Evolutionary conservation across 1,140 invertebrate species (phyloP), one percentile per base, ranked within the genome.

Genomic region (Artemia franciscana): DNA sequence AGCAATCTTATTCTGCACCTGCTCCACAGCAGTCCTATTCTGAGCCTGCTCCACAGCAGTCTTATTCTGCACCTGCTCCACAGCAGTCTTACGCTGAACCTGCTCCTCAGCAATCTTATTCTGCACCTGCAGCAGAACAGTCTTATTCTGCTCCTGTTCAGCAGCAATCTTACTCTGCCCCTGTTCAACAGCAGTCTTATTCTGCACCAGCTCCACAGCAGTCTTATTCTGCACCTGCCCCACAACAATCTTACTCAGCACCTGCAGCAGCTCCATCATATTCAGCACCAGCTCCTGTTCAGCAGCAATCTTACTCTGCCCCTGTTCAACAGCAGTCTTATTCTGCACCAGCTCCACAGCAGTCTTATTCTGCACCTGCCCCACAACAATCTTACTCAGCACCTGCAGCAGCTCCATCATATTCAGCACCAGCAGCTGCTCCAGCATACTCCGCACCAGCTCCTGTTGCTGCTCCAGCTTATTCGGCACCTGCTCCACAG

Each of bases 11-110:
- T 30, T 39, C 60, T 2, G 18, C 27, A 24, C 24, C 61, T 60
- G 39, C 59, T 9, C 62, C 62, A 25, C 26, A 51, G 25, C 59
- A 59, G 21, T 61, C 63, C 24, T 66, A 65, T 51, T 61, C 61
- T 0, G 57, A 61, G 0, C 64, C 64, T 5, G 61, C 57, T n/a
- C 1, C 25, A 0, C 27, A 60, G n/a, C 27, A 24, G 7, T 15
- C 59, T 23, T 30, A 30, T 2, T 30, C 60, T 61, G 26, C 60
- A 1, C 26, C 28, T 24, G 27, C 27, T 1, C 9, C 12, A 12
- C 15, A n/a, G 5, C 24, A n/a, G 21, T 27, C 60, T 30, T 39
- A 27, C 2, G 18, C 27, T 30, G n/a, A 30, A 26, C 24, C 59
- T 9, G 60, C 60, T 27, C 24, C 60, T 28, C 15, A 15, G 15